Evolutionary conservation across 1,140 invertebrate genomes (phyloP).

Genomic region (Mamestra configurata): DNA sequence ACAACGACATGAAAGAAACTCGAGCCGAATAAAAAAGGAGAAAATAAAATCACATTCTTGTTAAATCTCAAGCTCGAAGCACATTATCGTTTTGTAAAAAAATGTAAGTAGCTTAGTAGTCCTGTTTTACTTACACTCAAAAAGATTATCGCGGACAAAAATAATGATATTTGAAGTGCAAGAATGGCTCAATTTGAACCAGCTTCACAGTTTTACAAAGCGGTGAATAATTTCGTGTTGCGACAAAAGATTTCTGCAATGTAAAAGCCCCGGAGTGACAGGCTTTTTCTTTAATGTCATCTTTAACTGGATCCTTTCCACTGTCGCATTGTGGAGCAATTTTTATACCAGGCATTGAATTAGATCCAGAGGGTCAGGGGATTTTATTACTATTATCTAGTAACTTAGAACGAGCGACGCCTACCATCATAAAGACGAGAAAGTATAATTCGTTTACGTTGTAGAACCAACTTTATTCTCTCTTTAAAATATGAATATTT

Average conservation of each 20-base stretch:
- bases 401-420: conserved; percentile 6
- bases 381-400: conserved; percentile 34
- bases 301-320: conserved; percentile 42
- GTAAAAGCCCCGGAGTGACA: conserved; percentile 50
- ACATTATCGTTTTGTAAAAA: background rate
- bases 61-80: background rate
- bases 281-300: conserved; percentile 57
- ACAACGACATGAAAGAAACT: background rate
- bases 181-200: conserved; percentile 43
- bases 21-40: background rate
- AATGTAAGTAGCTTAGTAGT: background rate
- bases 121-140: background rate
- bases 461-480: background rate
- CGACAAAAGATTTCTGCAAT: conserved; percentile 45
- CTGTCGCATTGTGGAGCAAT: conserved; percentile 43
- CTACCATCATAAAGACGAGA: background rate
- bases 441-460: conserved; percentile 1
- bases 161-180: conserved; percentile 33
- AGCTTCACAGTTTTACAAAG: conserved; percentile 41
- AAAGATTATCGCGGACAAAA: conserved; percentile 9
- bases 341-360: conserved; percentile 37
- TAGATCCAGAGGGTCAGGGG: conserved; percentile 8
- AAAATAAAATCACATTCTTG: background rate
- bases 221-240: conserved; percentile 40
- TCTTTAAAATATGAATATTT: background rate